These are phyloP conservation scores for Bufo bufo DNA, from an alignment of 2,113 vertebrate genomes.

Conservation along the genomic window DNA sequence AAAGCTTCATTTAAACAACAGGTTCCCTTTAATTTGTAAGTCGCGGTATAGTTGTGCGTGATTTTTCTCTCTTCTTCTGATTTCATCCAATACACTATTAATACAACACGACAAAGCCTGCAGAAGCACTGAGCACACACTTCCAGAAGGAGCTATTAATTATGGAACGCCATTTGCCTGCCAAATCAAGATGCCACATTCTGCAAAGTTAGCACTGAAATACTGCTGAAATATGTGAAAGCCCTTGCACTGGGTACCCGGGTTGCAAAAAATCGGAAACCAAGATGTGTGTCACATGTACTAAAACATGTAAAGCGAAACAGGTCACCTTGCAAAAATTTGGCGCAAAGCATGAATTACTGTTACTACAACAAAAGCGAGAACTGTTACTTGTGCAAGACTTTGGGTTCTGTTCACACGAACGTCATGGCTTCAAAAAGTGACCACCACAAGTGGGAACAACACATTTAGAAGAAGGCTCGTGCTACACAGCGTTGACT, in stretches of 20 bases:
- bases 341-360: not conserved
- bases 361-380: not conserved
- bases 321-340: constrained; percentile 1
- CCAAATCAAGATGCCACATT: constrained; percentile 36
- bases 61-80: not conserved
- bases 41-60: not conserved
- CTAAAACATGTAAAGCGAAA: not conserved
- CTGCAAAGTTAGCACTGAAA: constrained; percentile 22
- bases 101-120: constrained; percentile 17
- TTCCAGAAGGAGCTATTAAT: constrained; percentile 41
- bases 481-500: too few species aligned
- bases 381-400: not conserved
- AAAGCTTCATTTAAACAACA: too few species aligned
- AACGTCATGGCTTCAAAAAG: not conserved
- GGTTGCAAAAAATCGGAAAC: not conserved
- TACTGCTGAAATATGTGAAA: constrained; percentile 13
- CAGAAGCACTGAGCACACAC: not conserved
- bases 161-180: constrained; percentile 27
- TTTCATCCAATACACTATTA: constrained; percentile 4
- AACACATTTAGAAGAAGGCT: too few species aligned
- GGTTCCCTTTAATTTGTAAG: too few species aligned
- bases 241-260: not conserved
- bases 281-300: not conserved
- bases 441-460: too few species aligned
- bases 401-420: not conserved